These are phyloP conservation scores for Plestiodon gilberti DNA, from an alignment of 2,113 vertebrate genomes.

Conservation along the genomic window DNA sequence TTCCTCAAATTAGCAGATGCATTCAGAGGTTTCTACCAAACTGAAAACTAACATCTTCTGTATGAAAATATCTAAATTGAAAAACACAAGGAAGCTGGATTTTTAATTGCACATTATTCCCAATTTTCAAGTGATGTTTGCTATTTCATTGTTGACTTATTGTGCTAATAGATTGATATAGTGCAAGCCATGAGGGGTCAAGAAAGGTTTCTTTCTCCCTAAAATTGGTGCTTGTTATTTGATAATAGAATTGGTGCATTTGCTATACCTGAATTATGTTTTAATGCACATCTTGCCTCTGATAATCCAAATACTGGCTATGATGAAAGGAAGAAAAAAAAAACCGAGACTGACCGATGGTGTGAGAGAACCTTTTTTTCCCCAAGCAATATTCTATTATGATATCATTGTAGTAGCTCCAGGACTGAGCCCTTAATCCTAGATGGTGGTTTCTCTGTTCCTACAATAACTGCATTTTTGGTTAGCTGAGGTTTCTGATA, in stretches of 20 bases:
- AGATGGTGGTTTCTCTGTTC: not conserved
- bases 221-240: not conserved
- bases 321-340: not conserved
- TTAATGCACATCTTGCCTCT: not conserved
- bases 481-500: conserved; percentile 52
- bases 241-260: not conserved
- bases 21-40: not conserved
- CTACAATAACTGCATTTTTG: conserved; percentile 39
- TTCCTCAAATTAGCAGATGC: not conserved
- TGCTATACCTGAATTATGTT: not conserved
- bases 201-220: not conserved
- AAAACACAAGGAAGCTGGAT: not conserved
- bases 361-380: accelerated
- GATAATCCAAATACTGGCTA: not conserved
- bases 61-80: not conserved
- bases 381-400: not conserved
- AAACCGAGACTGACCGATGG: accelerated
- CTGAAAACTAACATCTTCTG: not conserved
- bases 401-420: not conserved
- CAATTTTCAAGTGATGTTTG: not conserved
- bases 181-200: accelerated
- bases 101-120: not conserved
- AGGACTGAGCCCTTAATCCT: not conserved
- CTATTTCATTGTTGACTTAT: accelerated
- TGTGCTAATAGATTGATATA: not conserved